Conservation (phyloP, 2,888 invertebrate species). For the Clunio marinus region DNA sequence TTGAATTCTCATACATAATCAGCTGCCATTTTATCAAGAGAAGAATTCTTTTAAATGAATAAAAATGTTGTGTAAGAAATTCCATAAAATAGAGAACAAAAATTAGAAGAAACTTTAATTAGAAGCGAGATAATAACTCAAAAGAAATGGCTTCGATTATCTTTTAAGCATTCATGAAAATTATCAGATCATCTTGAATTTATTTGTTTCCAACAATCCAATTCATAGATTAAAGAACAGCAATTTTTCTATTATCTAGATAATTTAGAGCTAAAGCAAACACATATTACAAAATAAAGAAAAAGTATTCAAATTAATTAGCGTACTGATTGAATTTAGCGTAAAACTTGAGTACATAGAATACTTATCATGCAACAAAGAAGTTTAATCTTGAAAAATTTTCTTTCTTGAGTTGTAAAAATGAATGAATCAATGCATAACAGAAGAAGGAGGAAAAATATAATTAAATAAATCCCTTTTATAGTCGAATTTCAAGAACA, state of each 20-base stretch:
- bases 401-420: not conserved
- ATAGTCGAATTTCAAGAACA: conserved; percentile 1
- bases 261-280: not conserved
- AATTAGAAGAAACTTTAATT: too few relatives aligned
- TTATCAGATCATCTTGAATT: too few relatives aligned
- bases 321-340: not conserved
- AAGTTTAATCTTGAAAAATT: not conserved
- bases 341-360: not conserved
- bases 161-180: too few relatives aligned
- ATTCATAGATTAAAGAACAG: not conserved
- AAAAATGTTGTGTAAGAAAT: too few relatives aligned
- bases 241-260: not conserved
- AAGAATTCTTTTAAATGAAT: too few relatives aligned
- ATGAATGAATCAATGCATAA: not conserved
- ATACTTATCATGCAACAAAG: not conserved
- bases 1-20: too few relatives aligned
- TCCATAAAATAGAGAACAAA: too few relatives aligned
- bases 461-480: not conserved
- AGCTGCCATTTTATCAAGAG: too few relatives aligned
- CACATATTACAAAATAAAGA: not conserved
- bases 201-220: too few relatives aligned
- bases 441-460: not conserved
- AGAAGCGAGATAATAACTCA: too few relatives aligned
- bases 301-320: not conserved
- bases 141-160: too few relatives aligned